Base-by-base conservation (phyloP, 2,797 vertebrate genomes). In the Silurus lanzhouensis region DNA sequence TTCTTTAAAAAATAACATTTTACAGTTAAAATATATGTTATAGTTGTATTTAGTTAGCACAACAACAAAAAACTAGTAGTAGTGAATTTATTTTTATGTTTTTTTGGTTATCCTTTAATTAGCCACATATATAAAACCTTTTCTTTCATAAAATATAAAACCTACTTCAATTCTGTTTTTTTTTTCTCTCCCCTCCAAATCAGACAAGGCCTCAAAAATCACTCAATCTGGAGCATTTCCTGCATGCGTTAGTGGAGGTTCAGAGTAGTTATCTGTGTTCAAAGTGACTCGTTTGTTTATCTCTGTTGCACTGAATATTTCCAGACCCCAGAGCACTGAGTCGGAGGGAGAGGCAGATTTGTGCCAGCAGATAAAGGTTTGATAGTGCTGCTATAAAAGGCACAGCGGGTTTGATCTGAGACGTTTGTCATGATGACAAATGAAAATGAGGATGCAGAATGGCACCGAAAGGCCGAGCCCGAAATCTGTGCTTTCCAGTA, bases 341-440 rank as follows among this genome's bases (percentile, higher is more conserved):
- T 88, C 86, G 19, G 52, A 82, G 89, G 88, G 85, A 80, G 81
- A 83, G 82, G 86, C 86, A 66, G 89, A 55, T 86, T 57, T 83
- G 71, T 61, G 84, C 84, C 82, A 83, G 83, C 77, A 84, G 87
- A 90, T 88, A 87, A 87, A 84, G 86, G 81, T 83, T 86, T 81
- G 85, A 88, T 87, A 86, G 48, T 14, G 77, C 84, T 74, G 22
- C 78, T 88, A 76, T 87, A 80, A 87, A 89, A 76, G 86, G 86
- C 77, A 85, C 57, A 76, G 84, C 38, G 4, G 86, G 87, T 85
- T 91, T 87, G 86, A 88, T 89, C 86, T 89, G 68, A 87, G 67
- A 84, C 79, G 61, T 87, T 87, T 82, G 72, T 91, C 86, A 83
- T 81, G 88, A 89, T 89, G 90, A 91, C 89, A 90, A 88, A 91